Base-by-base conservation (phyloP, 1,140 invertebrate species). In the Lithobius niger region DNA sequence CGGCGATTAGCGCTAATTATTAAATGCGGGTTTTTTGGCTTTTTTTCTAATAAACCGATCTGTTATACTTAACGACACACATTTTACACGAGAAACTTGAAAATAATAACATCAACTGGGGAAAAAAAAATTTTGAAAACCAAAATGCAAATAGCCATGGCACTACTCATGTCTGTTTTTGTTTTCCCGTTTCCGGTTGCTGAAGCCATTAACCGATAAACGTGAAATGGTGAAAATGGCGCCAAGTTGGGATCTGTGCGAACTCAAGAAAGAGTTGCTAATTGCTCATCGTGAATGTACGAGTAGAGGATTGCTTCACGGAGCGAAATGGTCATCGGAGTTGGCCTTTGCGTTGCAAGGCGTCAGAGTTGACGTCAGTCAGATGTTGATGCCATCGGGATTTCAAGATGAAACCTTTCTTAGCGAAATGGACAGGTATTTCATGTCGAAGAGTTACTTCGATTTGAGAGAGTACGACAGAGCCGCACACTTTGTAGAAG, bases 381-480 rank as follows among this genome's bases (percentile, higher is more conserved):
- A 47, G 53, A 50, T 57, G 52, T 42, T 61, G 50, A 28, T 59
- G 55, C 2, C 43, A 21, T n/a, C 50, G 19, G 13, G 42, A 21
- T 55, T 2, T 42, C 27, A 48, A 27, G 13, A 57, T 1, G 44
- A 1, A 66, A 71, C 57, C 68, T 70, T 54, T 36, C 64, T 44
- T 62, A 62, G 88, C 65, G 78, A 79, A 67, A 58, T 55, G 50
- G 82, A 87, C 63, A 71, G 75, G 6, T 95, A 89, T 65, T 76
- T 79, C 25, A 66, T 94, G 54, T 86, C 88, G 0, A 92, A 89
- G 69, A 84, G 82, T 61, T 93, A 91, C 66, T 96, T 94, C 69
- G 89, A 96, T 72, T 73, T 86, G 16, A 84, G 88, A 63, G 92
- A 97, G 70, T 97, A 92, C 70, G 86, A 92, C 61, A 77, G 92